Evolutionary conservation across 2,888 invertebrate genomes (phyloP).

Genomic region (Heteromurus nitidus): DNA sequence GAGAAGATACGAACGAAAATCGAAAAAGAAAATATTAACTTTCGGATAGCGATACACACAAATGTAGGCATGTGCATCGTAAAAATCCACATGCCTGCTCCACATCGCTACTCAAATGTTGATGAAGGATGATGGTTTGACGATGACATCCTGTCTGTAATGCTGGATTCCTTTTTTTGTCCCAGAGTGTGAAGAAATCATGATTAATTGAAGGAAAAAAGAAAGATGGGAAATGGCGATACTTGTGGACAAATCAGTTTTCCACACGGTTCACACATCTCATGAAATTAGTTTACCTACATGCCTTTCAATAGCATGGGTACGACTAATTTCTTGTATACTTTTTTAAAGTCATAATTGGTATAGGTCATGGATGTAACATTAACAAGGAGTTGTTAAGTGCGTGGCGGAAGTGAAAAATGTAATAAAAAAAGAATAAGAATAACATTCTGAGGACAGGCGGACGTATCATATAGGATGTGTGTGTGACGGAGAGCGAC

Average conservation of each 20-base stretch:
- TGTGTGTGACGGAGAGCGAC: too few species aligned
- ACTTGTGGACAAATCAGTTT: constrained; percentile 18
- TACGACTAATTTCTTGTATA: too few species aligned
- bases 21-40: constrained; percentile 5
- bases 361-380: constrained; percentile 55
- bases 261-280: too few species aligned
- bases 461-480: constrained; percentile 24
- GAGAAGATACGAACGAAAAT: constrained; percentile 16
- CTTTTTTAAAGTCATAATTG: constrained; percentile 15
- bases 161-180: constrained; percentile 3
- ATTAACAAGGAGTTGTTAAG: constrained; percentile 32
- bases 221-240: constrained; percentile 70
- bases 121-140: constrained; percentile 8
- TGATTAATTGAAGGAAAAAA: constrained; percentile 72
- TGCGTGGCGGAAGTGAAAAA: constrained; percentile 36
- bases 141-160: not conserved
- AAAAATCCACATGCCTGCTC: not conserved
- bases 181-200: constrained; percentile 59
- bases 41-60: too few species aligned
- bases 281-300: too few species aligned
- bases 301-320: too few species aligned
- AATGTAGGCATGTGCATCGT: too few species aligned
- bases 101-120: not conserved
- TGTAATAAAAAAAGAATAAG: constrained; percentile 34
- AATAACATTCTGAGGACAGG: constrained; percentile 7